Evolutionary conservation across 2,113 vertebrate species (phyloP).

Genomic region (Hymenochirus boettgeri): DNA sequence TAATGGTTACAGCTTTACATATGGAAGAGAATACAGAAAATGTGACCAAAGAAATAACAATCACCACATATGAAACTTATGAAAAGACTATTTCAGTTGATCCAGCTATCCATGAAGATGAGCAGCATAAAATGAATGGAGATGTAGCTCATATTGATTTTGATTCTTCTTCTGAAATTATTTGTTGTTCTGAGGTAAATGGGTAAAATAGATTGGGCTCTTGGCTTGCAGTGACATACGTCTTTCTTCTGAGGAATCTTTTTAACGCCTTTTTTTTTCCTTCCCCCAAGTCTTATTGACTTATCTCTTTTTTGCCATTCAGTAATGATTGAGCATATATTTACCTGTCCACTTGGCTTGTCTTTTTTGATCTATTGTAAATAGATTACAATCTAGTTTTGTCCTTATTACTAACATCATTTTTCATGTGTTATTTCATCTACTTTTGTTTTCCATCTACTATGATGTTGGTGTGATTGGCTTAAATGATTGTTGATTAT

Average conservation of each 20-base stretch:
- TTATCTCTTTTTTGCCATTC: conserved; percentile 1
- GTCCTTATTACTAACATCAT: too few species aligned
- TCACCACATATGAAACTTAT: conserved; percentile 46
- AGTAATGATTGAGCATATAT: conserved; percentile 48
- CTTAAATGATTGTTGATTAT: too few species aligned
- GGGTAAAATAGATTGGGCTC: conserved; percentile 56
- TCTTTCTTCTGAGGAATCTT: conserved; percentile 29
- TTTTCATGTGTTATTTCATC: too few species aligned
- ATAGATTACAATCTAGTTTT: too few species aligned
- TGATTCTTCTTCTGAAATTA: conserved; percentile 85
- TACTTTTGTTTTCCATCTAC: too few species aligned
- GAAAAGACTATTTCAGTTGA: conserved; percentile 55
- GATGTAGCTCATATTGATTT: conserved; percentile 76
- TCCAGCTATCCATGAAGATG: conserved; percentile 52
- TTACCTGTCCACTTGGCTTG: conserved; percentile 54
- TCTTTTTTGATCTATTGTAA: too few species aligned
- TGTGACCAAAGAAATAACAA: conserved; percentile 49
- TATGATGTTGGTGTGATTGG: too few species aligned
- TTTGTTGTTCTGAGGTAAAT: conserved; percentile 99
- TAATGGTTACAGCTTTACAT: conserved; percentile 48
- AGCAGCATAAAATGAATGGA: conserved; percentile 81
- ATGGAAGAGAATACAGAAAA: conserved; percentile 49
- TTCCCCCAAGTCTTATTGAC: conserved; percentile 2
- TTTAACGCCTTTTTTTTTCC: conserved; percentile 50
- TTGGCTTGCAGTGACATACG: conserved; percentile 44